A percentile compares a stretch with the other conserved stretches of the same genome.
These are phyloP conservation scores for Acleris laterana DNA, from an alignment of 2,888 invertebrate genomes.

Conservation along the genomic window DNA sequence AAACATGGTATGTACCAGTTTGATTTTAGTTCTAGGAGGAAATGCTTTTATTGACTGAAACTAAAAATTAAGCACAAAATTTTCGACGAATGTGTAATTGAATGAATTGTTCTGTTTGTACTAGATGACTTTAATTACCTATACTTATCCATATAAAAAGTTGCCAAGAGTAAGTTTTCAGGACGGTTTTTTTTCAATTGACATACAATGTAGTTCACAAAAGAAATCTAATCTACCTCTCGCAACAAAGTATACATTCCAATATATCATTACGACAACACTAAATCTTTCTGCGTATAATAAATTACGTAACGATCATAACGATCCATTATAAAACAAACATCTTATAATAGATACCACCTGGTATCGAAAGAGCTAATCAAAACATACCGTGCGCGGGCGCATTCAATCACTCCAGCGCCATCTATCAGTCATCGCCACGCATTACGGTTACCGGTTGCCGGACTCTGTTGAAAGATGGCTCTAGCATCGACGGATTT, in stretches of 20 bases:
- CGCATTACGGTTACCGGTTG: conserved; percentile 73
- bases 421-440: conserved; percentile 76
- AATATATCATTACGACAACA: conserved; percentile 23
- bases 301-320: conserved; percentile 33
- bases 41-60: no score
- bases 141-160: no score
- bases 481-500: conserved; percentile 73
- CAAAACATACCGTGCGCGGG: conserved; percentile 40
- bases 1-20: no score
- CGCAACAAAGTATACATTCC: not conserved
- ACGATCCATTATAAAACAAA: conserved; percentile 26
- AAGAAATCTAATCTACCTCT: not conserved
- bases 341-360: conserved; percentile 34
- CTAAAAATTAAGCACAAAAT: no score
- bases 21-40: no score
- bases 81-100: no score
- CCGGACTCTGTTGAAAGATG: conserved; percentile 70
- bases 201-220: not conserved
- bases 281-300: conserved; percentile 22
- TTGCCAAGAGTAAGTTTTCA: no score
- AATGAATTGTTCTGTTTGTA: no score
- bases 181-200: not conserved
- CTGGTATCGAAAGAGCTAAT: conserved; percentile 42
- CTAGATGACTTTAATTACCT: no score
- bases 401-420: conserved; percentile 48